phyloP scores from a whole-genome alignment of 2,113 vertebrate species.

The Atherinomorus stipes region DNA sequence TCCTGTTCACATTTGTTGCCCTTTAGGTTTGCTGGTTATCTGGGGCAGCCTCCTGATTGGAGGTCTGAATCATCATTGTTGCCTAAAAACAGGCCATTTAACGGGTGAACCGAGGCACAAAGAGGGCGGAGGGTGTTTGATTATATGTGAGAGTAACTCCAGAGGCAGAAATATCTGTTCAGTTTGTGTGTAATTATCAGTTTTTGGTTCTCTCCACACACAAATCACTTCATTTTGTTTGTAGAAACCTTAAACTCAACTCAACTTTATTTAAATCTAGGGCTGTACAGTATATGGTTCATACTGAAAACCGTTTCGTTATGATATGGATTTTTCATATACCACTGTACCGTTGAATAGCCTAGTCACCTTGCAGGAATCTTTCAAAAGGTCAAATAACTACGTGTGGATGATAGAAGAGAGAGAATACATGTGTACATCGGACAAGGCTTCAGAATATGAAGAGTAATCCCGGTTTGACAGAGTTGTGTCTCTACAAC shows the following conservation, averaged over 20 bases:
- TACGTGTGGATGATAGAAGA: background rate
- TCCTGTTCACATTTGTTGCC: constrained; percentile 19
- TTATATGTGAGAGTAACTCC: background rate
- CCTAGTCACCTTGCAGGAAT: too few relatives aligned
- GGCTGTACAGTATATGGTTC: too few relatives aligned
- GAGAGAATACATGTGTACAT: background rate
- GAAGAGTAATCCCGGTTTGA: background rate
- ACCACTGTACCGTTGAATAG: too few relatives aligned
- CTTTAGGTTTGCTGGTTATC: constrained; percentile 26
- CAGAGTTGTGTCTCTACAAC: constrained; percentile 7
- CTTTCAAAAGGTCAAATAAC: background rate
- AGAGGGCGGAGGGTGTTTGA: background rate
- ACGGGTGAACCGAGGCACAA: background rate
- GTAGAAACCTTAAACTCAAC: too few relatives aligned
- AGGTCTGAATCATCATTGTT: constrained; percentile 41
- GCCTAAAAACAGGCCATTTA: constrained; percentile 30
- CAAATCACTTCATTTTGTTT: too few relatives aligned
- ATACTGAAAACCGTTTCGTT: too few relatives aligned
- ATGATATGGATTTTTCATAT: too few relatives aligned
- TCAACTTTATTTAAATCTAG: too few relatives aligned
- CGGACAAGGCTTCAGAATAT: background rate
- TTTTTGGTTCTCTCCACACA: constrained; percentile 17
- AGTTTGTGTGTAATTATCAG: constrained; percentile 39
- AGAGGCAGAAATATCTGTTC: background rate
- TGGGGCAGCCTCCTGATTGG: constrained; percentile 36